These are phyloP conservation scores for Nymphalis io DNA, from an alignment of 1,140 invertebrate genomes.

Conservation along the genomic window DNA sequence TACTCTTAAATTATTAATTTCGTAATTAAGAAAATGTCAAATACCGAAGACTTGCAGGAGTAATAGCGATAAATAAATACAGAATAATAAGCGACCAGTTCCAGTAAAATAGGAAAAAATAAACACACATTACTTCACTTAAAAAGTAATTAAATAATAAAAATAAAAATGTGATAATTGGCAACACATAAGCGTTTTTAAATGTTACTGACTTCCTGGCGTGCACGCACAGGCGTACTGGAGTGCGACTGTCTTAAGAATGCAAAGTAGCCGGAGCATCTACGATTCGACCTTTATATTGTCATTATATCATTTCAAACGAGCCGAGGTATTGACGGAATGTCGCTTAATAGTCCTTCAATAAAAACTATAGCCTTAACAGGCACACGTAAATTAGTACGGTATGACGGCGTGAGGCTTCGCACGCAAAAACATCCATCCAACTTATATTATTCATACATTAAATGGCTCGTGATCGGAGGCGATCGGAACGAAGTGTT, in stretches of 20 bases:
- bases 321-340: slow-evolving; percentile 8
- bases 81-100: too few relatives aligned
- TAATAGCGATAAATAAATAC: too few relatives aligned
- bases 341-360: slow-evolving; percentile 8
- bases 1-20: too few relatives aligned
- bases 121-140: too few relatives aligned
- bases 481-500: not conserved
- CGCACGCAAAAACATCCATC: not conserved
- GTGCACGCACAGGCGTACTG: not conserved
- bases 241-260: not conserved
- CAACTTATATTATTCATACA: not conserved
- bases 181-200: not conserved
- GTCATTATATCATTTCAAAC: slow-evolving; percentile 11
- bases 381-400: slow-evolving; percentile 10
- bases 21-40: too few relatives aligned
- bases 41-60: too few relatives aligned
- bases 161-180: not conserved
- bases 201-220: not conserved
- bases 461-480: not conserved
- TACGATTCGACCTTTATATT: slow-evolving; percentile 6
- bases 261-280: not conserved
- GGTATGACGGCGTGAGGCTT: slow-evolving; percentile 5
- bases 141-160: too few relatives aligned
- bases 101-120: too few relatives aligned
- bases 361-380: slow-evolving; percentile 7